Evolutionary conservation across 2,888 invertebrate species (phyloP), one percentile per base, ranked within the genome.

Genomic region (Leptinotarsa peninsularis): DNA sequence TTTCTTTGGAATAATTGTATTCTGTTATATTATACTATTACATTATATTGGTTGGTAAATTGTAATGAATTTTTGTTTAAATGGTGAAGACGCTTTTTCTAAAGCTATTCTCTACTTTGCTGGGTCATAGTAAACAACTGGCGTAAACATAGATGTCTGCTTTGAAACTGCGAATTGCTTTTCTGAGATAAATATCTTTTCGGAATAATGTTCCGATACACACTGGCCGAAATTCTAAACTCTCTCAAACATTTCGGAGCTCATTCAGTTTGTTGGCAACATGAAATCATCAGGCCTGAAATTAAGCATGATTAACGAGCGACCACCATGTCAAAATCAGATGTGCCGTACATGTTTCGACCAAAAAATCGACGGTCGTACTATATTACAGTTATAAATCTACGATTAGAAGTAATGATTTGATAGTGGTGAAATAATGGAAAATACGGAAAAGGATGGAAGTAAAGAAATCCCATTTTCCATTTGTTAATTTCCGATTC

Each of bases 271-370:
- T 81, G 82, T 79, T 78, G 73, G 78, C 77, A 80, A 79, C 82
- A 80, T 82, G 79, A 81, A 80, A 81, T 80, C 82, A 81, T 75
- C 78, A 79, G 77, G 78, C 72, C 75, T 79, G 83, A 83, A 83
- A 83, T 83, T 82, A 83, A 83, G 81, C 80, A 82, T 85, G 85
- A 85, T 85, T 84, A 85, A 85, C 83, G 84, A 82, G 77, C 81
- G 80, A 75, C 78, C 78, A 78, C 81, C 80, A 81, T 81, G 84
- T 84, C 84, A 83, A 82, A 83, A 78, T 84, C 84, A 84, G 84
- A 83, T 82, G 83, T 80, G 81, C 78, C 78, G 27, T n/a, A 33
- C 15, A 63, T 33, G 33, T 63, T 63, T 27, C 17, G 17, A 17
- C 27, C n/a, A 33, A 63, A 63, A 27, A 63, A 63, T 15, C 63